Evolutionary conservation across 2,888 invertebrate species (phyloP).

Genomic region (Alloplasta piceator): DNA sequence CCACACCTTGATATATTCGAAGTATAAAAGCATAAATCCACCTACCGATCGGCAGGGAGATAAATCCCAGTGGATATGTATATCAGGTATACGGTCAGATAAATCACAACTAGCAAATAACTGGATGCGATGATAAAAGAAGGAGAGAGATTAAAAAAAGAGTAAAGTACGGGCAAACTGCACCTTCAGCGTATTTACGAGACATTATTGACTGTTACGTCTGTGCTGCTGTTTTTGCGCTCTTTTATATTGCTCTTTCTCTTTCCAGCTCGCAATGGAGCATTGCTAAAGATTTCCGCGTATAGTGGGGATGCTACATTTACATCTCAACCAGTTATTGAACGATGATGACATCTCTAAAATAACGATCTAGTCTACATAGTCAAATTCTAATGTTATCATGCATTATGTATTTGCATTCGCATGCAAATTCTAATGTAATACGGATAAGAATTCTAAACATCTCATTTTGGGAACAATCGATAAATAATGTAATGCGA

Average conservation of each 20-base stretch:
- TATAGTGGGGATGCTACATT: conserved; percentile 20
- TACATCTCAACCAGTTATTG: too few species aligned
- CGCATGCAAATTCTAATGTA: too few species aligned
- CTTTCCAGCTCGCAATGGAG: neutral
- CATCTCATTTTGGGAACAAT: too few species aligned
- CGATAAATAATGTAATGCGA: too few species aligned
- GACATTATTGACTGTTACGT: conserved; percentile 49
- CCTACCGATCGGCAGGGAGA: conserved; percentile 40
- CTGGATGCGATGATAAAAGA: conserved; percentile 34
- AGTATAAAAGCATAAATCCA: conserved; percentile 43
- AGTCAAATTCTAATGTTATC: too few species aligned
- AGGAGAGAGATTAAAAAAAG: conserved; percentile 18
- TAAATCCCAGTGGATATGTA: conserved; percentile 46
- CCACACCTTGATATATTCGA: conserved; percentile 18
- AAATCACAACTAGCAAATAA: conserved; percentile 61
- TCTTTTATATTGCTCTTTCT: neutral
- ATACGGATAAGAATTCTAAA: too few species aligned
- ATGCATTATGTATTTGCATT: too few species aligned
- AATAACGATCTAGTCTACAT: too few species aligned
- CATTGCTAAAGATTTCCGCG: conserved; percentile 36
- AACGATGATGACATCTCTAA: too few species aligned
- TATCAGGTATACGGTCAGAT: conserved; percentile 45
- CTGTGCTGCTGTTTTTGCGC: conserved; percentile 23
- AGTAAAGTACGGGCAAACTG: conserved; percentile 42
- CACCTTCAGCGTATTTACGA: conserved; percentile 22